phyloP scores from a whole-genome alignment of 2,888 invertebrate genomes.

The Taphrorychus bicolor region DNA sequence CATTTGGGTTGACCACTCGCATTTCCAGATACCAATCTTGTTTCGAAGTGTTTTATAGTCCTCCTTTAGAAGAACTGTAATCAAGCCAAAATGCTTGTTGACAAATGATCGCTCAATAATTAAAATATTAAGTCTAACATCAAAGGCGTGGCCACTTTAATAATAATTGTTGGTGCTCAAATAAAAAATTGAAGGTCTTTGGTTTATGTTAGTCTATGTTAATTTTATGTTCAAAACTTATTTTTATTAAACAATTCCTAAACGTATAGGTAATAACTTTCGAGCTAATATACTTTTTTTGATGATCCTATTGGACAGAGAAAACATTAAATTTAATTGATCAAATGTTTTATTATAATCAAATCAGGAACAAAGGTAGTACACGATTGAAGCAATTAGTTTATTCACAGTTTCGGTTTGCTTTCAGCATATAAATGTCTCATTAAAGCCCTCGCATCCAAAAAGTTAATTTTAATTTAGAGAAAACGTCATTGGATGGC shows the following conservation, averaged over 20 bases:
- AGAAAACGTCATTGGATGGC: not conserved
- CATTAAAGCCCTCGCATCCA: constrained; percentile 14
- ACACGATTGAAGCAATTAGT: constrained; percentile 28
- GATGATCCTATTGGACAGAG: no score
- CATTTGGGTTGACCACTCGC: constrained; percentile 24
- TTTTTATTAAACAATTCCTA: not conserved
- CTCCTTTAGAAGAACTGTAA: constrained; percentile 16
- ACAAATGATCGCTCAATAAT: constrained; percentile 25
- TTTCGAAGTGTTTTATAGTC: constrained; percentile 28
- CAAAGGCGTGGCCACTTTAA: not conserved
- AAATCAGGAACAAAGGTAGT: constrained; percentile 21
- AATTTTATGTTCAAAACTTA: not conserved
- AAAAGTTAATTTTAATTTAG: not conserved
- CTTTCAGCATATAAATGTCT: constrained; percentile 24
- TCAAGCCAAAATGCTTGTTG: constrained; percentile 24
- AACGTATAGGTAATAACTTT: not conserved
- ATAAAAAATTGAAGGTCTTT: not conserved
- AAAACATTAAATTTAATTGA: constrained; percentile 18
- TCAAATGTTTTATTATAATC: constrained; percentile 18
- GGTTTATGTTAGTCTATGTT: not conserved
- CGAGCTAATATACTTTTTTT: not conserved
- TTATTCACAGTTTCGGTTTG: constrained; percentile 15
- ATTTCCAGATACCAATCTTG: constrained; percentile 29
- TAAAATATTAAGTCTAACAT: constrained; percentile 23
- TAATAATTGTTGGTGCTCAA: not conserved